phyloP scores from a whole-genome alignment of 2,888 invertebrate species.

The Dryocosmus kuriphilus region DNA sequence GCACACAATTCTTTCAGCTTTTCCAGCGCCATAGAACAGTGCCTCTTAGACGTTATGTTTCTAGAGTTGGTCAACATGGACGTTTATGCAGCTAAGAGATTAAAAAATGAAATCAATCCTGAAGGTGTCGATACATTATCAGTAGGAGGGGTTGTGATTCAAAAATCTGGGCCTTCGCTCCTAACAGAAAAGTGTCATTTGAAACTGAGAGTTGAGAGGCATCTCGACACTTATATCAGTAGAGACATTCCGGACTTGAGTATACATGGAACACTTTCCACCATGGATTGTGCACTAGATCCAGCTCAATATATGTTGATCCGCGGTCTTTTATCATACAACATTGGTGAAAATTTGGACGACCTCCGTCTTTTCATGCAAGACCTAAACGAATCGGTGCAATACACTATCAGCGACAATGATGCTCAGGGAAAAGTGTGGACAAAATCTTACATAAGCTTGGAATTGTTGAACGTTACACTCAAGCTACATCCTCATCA shows the following conservation, averaged over 20 bases:
- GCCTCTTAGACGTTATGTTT: slow-evolving; percentile 87
- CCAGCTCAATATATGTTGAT: slow-evolving; percentile 92
- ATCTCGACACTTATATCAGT: slow-evolving; percentile 83
- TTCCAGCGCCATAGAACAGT: slow-evolving; percentile 81
- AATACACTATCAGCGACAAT: slow-evolving; percentile 52
- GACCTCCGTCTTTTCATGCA: slow-evolving; percentile 78
- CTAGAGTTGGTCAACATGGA: slow-evolving; percentile 88
- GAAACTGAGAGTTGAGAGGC: slow-evolving; percentile 89
- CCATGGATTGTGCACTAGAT: slow-evolving; percentile 90
- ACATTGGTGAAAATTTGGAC: slow-evolving; percentile 92
- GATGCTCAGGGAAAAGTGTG: slow-evolving; percentile 80
- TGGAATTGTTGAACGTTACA: slow-evolving; percentile 92
- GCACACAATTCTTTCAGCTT: slow-evolving; percentile 87
- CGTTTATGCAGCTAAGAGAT: slow-evolving; percentile 83
- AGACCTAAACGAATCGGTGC: slow-evolving; percentile 62
- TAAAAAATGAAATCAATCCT: slow-evolving; percentile 59
- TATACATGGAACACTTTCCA: slow-evolving; percentile 90
- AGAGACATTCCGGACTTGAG: slow-evolving; percentile 86
- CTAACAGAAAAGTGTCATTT: slow-evolving; percentile 91
- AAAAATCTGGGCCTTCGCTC: slow-evolving; percentile 83
- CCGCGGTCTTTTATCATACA: slow-evolving; percentile 91
- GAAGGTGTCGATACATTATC: slow-evolving; percentile 65
- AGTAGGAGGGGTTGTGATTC: slow-evolving; percentile 79
- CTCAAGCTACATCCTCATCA: slow-evolving; percentile 84
- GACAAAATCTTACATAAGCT: slow-evolving; percentile 87